Percentiles rank a stretch among this genome's conserved stretches.
phyloP scores from a whole-genome alignment of 2,797 vertebrate genomes.

The Propithecus deckenii region DNA sequence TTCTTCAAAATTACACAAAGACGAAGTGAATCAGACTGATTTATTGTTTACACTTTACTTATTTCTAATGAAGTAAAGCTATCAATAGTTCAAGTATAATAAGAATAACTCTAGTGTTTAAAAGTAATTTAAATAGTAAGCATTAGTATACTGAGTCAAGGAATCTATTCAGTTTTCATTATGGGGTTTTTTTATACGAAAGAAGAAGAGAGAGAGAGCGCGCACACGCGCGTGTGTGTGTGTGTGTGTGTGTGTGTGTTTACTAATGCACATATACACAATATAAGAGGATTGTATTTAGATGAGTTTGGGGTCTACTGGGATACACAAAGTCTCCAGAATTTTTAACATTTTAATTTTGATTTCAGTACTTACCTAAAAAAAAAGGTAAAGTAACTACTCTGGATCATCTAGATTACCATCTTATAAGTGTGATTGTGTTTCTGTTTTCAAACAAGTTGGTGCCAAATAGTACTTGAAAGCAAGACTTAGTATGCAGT shows the following conservation, averaged over 20 bases:
- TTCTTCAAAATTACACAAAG: conserved; percentile 45
- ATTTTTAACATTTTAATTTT: conserved; percentile 27
- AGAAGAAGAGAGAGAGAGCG: not conserved
- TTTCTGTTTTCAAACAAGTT: not conserved
- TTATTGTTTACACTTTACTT: not conserved
- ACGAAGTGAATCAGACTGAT: not conserved
- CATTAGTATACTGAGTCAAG: not conserved
- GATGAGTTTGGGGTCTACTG: not conserved
- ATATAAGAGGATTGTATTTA: not conserved
- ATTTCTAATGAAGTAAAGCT: not conserved
- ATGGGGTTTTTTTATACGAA: not conserved
- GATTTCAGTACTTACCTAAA: not conserved
- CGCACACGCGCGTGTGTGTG: no score
- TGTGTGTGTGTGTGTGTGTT: no score
- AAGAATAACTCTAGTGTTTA: not conserved
- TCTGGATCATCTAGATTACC: not conserved
- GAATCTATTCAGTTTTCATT: not conserved
- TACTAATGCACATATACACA: not conserved
- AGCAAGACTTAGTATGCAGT: not conserved
- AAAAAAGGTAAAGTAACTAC: not conserved
- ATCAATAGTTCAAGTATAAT: not conserved
- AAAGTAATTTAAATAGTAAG: not conserved
- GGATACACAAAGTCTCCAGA: not conserved
- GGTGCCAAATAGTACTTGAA: not conserved
- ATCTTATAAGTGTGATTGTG: not conserved